Percentiles rank a stretch among this genome's conserved stretches.
These are phyloP conservation scores for Drosophila setosimentum DNA, from an alignment of 2,888 invertebrate species.

Conservation along the genomic window DNA sequence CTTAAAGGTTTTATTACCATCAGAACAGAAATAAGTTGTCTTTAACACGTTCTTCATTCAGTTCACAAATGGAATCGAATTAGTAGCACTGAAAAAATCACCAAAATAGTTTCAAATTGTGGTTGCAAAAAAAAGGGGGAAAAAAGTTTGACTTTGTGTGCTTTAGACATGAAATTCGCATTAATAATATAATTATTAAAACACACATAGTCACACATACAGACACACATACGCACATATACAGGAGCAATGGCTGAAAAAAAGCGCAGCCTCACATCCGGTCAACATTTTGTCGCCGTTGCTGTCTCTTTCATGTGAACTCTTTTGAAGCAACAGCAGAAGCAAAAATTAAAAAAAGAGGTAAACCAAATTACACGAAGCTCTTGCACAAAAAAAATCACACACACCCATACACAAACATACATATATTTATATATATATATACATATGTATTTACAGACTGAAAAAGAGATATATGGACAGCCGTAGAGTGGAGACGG, in stretches of 20 bases:
- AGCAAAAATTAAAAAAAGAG: slow-evolving; percentile 56
- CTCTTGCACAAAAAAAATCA: slow-evolving; percentile 48
- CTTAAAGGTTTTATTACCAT: background rate
- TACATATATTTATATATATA: slow-evolving; percentile 1
- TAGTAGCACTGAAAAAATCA: background rate
- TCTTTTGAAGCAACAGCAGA: slow-evolving; percentile 64
- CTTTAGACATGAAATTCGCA: slow-evolving; percentile 70
- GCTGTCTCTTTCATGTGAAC: slow-evolving; percentile 78
- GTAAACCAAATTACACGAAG: slow-evolving; percentile 77
- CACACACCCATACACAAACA: slow-evolving; percentile 15
- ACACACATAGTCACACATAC: slow-evolving; percentile 27
- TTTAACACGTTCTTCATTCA: background rate
- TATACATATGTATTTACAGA: background rate
- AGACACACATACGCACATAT: background rate
- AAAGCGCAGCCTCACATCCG: slow-evolving; percentile 83
- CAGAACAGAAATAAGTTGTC: background rate
- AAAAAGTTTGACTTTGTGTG: slow-evolving; percentile 53
- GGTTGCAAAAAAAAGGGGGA: background rate
- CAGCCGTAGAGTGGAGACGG: slow-evolving; percentile 2
- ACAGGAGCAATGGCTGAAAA: slow-evolving; percentile 55
- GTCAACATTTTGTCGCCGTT: slow-evolving; percentile 81
- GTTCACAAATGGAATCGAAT: background rate
- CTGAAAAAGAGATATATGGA: slow-evolving; percentile 1
- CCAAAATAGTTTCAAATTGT: background rate
- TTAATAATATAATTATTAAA: slow-evolving; percentile 78